Evolutionary conservation across 2,797 vertebrate genomes (phyloP).

Genomic region (Gastrophryne carolinensis): DNA sequence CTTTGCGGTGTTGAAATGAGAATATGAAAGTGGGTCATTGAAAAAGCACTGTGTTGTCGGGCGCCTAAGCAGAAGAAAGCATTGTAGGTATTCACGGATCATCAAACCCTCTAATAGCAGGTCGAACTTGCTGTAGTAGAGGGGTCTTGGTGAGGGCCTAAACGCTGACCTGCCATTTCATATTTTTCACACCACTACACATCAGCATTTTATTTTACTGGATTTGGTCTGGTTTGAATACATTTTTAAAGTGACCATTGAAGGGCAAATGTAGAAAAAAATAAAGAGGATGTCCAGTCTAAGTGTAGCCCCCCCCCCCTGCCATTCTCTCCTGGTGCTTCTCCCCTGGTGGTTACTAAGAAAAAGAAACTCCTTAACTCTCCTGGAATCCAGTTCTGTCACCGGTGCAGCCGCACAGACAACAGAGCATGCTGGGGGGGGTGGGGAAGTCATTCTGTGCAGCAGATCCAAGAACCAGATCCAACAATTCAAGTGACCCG

Average conservation of each 20-base stretch:
- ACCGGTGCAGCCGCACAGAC: too few species aligned
- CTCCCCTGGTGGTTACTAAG: too few species aligned
- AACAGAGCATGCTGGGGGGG: too few species aligned
- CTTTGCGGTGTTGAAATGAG: constrained; percentile 42
- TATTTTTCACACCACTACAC: constrained; percentile 27
- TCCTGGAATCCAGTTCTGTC: too few species aligned
- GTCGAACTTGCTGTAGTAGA: constrained; percentile 14
- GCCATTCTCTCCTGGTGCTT: too few species aligned
- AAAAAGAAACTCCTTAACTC: too few species aligned
- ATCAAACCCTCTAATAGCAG: constrained; percentile 31
- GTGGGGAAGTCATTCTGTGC: too few species aligned
- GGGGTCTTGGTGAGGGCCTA: constrained; percentile 24
- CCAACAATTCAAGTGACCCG: too few species aligned
- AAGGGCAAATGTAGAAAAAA: too few species aligned
- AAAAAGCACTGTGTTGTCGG: constrained; percentile 38
- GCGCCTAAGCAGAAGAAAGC: constrained; percentile 28
- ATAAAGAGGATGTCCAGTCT: constrained; percentile 30
- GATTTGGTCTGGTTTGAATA: constrained; percentile 16
- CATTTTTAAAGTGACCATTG: too few species aligned
- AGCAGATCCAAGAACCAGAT: too few species aligned
- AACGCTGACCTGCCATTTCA: constrained; percentile 32
- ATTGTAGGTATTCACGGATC: constrained; percentile 37
- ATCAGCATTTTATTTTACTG: constrained; percentile 15
- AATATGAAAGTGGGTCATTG: constrained; percentile 43
- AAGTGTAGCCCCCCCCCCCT: too few species aligned